Evolutionary conservation across 23 tunicate species (phyloP), one percentile per base, ranked within the genome.

Genomic region (Styela clava): DNA sequence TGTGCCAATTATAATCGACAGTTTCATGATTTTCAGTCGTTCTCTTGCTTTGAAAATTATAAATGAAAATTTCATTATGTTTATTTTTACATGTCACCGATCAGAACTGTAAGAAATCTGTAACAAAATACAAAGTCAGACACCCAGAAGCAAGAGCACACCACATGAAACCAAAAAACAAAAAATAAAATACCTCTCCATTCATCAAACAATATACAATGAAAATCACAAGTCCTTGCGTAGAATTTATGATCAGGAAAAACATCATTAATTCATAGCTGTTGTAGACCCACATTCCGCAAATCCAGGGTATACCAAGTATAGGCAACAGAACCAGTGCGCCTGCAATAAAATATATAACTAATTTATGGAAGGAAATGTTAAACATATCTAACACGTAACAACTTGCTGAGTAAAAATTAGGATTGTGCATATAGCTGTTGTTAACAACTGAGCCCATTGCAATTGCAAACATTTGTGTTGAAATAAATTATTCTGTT

Each of bases 181-280:
- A n/a, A n/a, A n/a, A n/a, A n/a, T n/a, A n/a, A n/a, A n/a, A n/a
- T 1, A 91, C 97, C 97, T 91, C 97, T 62, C 80, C 88, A 65
- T 91, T 91, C 70, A 86, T 82, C 12, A 86, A 68, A 74, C 91
- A 86, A 36, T 91, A 87, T 25, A 91, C 88, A 56, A 91, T 34
- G 51, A 91, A 91, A 64, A 91, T 91, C 16, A 82, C 87, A 24
- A 87, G 25, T 7, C 97, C 97, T 79, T 91, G 97, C 2, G 85
- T 33, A 19, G 97, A 86, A 62, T 86, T 87, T 33, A 91, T 34
- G 31, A 91, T 33, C 16, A 91, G 84, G 63, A 91, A 91, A 1
- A 83, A 23, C 68, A 91, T 68, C 3, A 63, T 33, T n/a, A 86
- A 68, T 1, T 79, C 91, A 67, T 36, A 91, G 63, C 88, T 91